Percentiles rank a stretch among this genome's conserved stretches.
These are phyloP conservation scores for Haplochromis vanheusdeni DNA, from an alignment of 2,113 vertebrate species.

Conservation along the genomic window DNA sequence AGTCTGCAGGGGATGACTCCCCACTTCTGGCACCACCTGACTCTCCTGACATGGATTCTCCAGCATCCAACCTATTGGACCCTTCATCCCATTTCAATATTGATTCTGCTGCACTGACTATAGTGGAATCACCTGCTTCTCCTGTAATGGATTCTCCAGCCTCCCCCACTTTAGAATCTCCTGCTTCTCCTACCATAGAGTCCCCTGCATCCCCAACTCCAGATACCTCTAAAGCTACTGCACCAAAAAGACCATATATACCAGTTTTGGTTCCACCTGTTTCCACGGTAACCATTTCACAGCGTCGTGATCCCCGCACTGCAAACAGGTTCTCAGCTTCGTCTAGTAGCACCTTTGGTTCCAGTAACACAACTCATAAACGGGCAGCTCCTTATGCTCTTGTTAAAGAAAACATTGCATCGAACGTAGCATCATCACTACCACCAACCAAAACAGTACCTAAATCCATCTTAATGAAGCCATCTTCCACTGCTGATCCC, in stretches of 20 bases:
- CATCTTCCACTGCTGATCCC: conserved; percentile 72
- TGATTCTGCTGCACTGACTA: conserved; percentile 37
- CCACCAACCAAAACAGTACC: conserved; percentile 62
- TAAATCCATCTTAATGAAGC: conserved; percentile 88
- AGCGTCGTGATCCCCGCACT: conserved; percentile 84
- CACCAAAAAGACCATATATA: conserved; percentile 33
- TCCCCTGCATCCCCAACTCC: conserved; percentile 48
- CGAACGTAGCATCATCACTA: neutral
- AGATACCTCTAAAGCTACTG: neutral
- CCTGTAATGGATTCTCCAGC: conserved; percentile 53
- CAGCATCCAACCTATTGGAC: conserved; percentile 15
- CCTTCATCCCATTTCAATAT: conserved; percentile 25
- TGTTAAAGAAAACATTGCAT: conserved; percentile 33
- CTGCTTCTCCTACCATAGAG: conserved; percentile 58
- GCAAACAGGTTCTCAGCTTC: conserved; percentile 12
- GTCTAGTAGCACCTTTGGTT: neutral
- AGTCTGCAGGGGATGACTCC: conserved; percentile 41
- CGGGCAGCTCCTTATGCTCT: neutral
- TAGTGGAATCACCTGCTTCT: conserved; percentile 69
- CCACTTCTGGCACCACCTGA: conserved; percentile 53
- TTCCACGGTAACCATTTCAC: conserved; percentile 78
- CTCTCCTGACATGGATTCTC: conserved; percentile 56
- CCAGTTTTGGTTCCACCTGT: conserved; percentile 69
- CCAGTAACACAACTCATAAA: neutral
- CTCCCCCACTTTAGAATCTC: conserved; percentile 63